A percentile compares a stretch with the other conserved stretches of the same genome.
These are phyloP conservation scores for Sericinus montela DNA, from an alignment of 2,888 invertebrate genomes.

Conservation along the genomic window DNA sequence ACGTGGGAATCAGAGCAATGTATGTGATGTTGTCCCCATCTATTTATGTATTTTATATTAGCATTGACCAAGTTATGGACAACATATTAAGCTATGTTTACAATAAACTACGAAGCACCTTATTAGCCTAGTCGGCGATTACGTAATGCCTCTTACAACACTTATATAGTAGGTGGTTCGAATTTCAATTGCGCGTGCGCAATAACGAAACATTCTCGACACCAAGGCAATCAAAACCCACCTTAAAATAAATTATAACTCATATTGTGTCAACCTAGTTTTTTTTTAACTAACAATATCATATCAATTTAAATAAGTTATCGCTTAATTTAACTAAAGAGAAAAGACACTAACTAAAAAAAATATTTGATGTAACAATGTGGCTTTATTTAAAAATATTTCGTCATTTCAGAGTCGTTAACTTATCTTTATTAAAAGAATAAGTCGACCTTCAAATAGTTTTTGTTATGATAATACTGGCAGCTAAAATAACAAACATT, in stretches of 20 bases:
- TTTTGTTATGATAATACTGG: not conserved
- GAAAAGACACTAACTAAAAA: too few relatives aligned
- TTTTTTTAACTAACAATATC: too few relatives aligned
- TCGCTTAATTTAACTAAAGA: too few relatives aligned
- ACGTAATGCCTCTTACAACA: not conserved
- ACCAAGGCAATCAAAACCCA: not conserved
- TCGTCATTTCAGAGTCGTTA: not conserved
- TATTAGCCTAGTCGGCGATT: not conserved
- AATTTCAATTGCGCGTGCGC: not conserved
- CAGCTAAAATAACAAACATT: not conserved
- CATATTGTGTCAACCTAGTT: not conserved
- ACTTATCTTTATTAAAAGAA: not conserved
- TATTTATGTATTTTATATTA: too few relatives aligned
- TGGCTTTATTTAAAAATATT: too few relatives aligned
- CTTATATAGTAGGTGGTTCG: not conserved
- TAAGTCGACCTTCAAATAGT: constrained; percentile 4
- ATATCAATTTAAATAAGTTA: too few relatives aligned
- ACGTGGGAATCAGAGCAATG: too few relatives aligned
- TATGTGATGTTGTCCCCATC: too few relatives aligned
- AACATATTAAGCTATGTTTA: too few relatives aligned
- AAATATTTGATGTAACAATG: too few relatives aligned
- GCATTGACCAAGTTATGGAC: too few relatives aligned
- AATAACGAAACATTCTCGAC: not conserved
- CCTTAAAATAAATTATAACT: not conserved
- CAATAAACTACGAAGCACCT: not conserved